Conservation (phyloP, 2,797 vertebrate species). For the Esox masquinongy region DNA sequence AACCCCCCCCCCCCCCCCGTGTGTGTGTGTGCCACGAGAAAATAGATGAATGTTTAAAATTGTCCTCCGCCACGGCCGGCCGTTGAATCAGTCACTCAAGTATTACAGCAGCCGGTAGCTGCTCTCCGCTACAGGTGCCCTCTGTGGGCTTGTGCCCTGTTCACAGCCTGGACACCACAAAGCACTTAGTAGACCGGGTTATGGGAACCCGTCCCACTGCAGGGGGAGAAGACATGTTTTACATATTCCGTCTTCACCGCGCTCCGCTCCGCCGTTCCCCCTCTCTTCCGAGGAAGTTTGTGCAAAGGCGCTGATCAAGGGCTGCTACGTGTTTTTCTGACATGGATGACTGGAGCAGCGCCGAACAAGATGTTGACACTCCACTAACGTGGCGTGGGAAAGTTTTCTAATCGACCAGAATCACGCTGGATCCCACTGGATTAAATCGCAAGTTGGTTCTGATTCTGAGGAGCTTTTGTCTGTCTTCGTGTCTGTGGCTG, state of each 20-base stretch:
- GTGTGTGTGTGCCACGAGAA: constrained; percentile 40
- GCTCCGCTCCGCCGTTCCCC: constrained; percentile 30
- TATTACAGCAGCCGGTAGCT: constrained; percentile 49
- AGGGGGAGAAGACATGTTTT: constrained; percentile 28
- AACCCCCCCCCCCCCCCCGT: background rate
- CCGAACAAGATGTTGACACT: background rate
- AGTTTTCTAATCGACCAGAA: constrained; percentile 35
- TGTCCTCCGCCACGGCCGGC: constrained; percentile 41
- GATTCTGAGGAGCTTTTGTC: constrained; percentile 19
- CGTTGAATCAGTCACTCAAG: constrained; percentile 28
- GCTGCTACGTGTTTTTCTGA: constrained; percentile 35
- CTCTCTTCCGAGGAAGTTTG: constrained; percentile 12
- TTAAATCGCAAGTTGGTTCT: background rate
- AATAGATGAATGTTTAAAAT: constrained; percentile 54
- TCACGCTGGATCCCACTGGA: constrained; percentile 28
- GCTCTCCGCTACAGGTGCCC: constrained; percentile 53
- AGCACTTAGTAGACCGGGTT: constrained; percentile 42
- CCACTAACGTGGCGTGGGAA: constrained; percentile 16
- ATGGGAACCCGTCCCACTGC: constrained; percentile 36
- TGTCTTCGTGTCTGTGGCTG: constrained; percentile 42
- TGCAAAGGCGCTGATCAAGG: constrained; percentile 45
- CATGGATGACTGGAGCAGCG: constrained; percentile 33
- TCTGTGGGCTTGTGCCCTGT: constrained; percentile 27
- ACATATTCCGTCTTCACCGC: constrained; percentile 32
- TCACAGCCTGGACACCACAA: constrained; percentile 39